A percentile compares a stretch with the other conserved stretches of the same genome.
Conservation (phyloP, 30 jellyfish, hydroid and myxozoan species). For the Sanderia malayensis region DNA sequence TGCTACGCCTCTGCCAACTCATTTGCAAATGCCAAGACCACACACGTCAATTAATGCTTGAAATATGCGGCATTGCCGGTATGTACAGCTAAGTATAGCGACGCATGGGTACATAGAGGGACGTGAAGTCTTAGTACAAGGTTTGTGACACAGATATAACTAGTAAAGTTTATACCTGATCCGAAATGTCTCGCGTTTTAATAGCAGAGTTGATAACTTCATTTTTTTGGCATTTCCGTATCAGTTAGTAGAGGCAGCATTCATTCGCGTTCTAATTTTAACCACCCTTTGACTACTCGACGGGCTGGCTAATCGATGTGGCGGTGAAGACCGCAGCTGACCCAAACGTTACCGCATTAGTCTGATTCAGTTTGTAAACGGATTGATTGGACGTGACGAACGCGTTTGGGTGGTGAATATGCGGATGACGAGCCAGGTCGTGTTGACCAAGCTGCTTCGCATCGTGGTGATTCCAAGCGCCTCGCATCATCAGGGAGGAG, state of each 20-base stretch:
- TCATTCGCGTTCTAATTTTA: background rate
- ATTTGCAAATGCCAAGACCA: too few relatives aligned
- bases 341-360: constrained; percentile 33
- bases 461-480: constrained; percentile 27
- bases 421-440: too few relatives aligned
- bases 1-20: too few relatives aligned
- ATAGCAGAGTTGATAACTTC: too few relatives aligned
- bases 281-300: constrained; percentile 42
- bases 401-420: constrained; percentile 31
- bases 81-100: too few relatives aligned
- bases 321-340: constrained; percentile 49
- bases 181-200: too few relatives aligned
- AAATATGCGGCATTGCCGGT: too few relatives aligned
- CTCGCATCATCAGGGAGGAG: constrained; percentile 14
- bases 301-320: constrained; percentile 45
- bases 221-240: background rate
- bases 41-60: too few relatives aligned
- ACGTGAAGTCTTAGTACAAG: too few relatives aligned
- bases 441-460: constrained; percentile 20
- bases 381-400: constrained; percentile 32
- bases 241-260: constrained; percentile 3
- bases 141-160: too few relatives aligned
- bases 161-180: too few relatives aligned
- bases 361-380: constrained; percentile 23
- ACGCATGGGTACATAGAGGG: too few relatives aligned